phyloP scores from a whole-genome alignment of 1,140 invertebrate species.

The Polypedilum pembai region DNA sequence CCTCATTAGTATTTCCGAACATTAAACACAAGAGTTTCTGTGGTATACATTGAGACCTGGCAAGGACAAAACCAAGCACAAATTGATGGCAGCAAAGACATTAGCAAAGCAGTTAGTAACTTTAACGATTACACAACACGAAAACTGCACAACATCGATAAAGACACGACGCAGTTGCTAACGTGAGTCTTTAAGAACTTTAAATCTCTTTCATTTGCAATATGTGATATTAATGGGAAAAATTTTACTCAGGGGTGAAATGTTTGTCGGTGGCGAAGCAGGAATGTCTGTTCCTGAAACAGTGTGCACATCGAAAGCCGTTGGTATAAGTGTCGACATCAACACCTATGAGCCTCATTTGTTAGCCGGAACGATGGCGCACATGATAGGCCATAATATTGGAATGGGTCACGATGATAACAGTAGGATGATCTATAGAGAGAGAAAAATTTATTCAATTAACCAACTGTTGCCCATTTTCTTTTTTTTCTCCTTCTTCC shows the following conservation, averaged over 20 bases:
- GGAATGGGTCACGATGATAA: constrained; percentile 91
- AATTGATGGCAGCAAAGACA: constrained; percentile 75
- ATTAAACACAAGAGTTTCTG: constrained; percentile 83
- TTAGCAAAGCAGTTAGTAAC: constrained; percentile 73
- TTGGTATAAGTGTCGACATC: constrained; percentile 85
- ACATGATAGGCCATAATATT: constrained; percentile 95
- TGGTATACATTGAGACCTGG: constrained; percentile 96
- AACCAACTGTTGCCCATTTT: constrained; percentile 25
- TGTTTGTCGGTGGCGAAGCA: constrained; percentile 74
- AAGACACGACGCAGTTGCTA: constrained; percentile 85
- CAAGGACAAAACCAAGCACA: constrained; percentile 74
- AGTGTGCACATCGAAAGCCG: constrained; percentile 81
- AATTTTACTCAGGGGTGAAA: constrained; percentile 60
- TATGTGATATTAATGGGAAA: background rate
- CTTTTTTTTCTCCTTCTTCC: background rate
- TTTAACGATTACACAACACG: constrained; percentile 84
- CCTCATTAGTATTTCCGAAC: constrained; percentile 80
- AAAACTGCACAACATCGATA: constrained; percentile 71
- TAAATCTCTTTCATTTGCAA: constrained; percentile 16
- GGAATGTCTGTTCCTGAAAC: constrained; percentile 87
- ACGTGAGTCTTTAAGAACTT: constrained; percentile 78
- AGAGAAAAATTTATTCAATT: constrained; percentile 23
- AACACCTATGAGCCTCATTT: constrained; percentile 91
- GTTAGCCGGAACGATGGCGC: constrained; percentile 84
- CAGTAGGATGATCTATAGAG: constrained; percentile 43